phyloP scores from a whole-genome alignment of 2,797 vertebrate genomes.

The Megaceryle alcyon region DNA sequence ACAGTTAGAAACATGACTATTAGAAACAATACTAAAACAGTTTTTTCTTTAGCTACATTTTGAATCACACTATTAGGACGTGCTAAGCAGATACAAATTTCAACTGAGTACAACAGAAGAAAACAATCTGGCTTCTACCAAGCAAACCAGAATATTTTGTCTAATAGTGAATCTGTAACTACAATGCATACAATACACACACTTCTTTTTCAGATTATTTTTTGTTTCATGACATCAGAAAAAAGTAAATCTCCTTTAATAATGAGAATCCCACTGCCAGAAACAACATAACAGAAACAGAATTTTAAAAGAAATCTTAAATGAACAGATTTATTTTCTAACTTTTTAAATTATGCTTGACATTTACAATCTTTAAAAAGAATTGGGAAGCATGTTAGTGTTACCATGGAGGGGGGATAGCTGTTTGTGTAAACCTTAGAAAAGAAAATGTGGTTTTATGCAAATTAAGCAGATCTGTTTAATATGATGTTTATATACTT shows the following conservation, averaged over 20 bases:
- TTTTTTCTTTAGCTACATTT: not conserved
- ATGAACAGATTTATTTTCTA: not conserved
- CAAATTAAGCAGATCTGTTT: not conserved
- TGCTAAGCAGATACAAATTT: not conserved
- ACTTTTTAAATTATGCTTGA: not conserved
- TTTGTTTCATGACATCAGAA: not conserved
- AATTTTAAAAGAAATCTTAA: not conserved
- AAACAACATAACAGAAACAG: not conserved
- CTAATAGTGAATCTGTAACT: not conserved
- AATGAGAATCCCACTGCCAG: not conserved
- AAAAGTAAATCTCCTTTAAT: not conserved
- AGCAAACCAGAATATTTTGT: not conserved
- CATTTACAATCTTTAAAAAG: not conserved
- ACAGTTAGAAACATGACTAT: not conserved
- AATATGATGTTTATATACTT: not conserved
- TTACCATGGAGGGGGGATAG: not conserved
- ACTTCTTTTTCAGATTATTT: not conserved
- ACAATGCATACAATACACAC: not conserved
- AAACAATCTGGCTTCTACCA: not conserved
- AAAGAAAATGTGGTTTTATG: not conserved
- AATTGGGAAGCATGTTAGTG: not conserved
- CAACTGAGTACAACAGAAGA: not conserved
- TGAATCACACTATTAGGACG: not conserved
- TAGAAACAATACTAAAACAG: not conserved
- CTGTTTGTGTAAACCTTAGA: not conserved